Evolutionary conservation across 2,797 vertebrate genomes (phyloP), one percentile per base, ranked within the genome.

Genomic region (Eleutherodactylus coqui): DNA sequence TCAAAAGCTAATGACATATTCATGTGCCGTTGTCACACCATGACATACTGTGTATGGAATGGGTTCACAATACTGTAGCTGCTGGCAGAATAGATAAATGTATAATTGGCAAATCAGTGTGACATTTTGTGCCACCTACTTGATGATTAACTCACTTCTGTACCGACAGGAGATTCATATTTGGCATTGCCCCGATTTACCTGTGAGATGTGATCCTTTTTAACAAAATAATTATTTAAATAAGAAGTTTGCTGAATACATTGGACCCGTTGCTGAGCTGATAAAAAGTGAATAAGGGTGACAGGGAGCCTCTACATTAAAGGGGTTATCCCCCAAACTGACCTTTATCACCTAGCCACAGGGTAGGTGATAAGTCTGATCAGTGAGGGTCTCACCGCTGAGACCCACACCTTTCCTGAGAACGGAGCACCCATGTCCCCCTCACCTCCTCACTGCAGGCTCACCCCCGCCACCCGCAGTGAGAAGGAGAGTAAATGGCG

Each of bases 71-170:
- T 38, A 72, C 14, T 41, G 19, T 16, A 43, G 36, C 69, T 72
- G 36, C 21, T 27, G 69, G 38, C 36, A 43, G 38, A 0, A n/a
- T 11, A n/a, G 38, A 11, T 72, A 72, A 72, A 72, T 72, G 69
- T n/a, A n/a, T 72, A 72, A 72, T 43, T n/a, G 38, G 38, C 38
- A 43, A 43, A 72, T 72, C 69, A n/a, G n/a, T 72, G 69, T 43
- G 38, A 72, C 36, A 69, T 72, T 43, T 41, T n/a, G 69, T 72
- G 69, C 41, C 69, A 43, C 38, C 1, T 72, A 38, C 8, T 5
- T 72, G 38, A 72, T 41, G 69, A 72, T 21, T 55, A 2, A 24
- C 21, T n/a, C 36, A 10, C 9, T 41, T 34, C 16, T 16, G 62
- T 17, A 29, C 21, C n/a, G 38, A 41, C 38, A n/a, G 69, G 10